These are phyloP conservation scores for Phylloscopus whistleri DNA, from an alignment of 2,113 vertebrate species.

Conservation along the genomic window DNA sequence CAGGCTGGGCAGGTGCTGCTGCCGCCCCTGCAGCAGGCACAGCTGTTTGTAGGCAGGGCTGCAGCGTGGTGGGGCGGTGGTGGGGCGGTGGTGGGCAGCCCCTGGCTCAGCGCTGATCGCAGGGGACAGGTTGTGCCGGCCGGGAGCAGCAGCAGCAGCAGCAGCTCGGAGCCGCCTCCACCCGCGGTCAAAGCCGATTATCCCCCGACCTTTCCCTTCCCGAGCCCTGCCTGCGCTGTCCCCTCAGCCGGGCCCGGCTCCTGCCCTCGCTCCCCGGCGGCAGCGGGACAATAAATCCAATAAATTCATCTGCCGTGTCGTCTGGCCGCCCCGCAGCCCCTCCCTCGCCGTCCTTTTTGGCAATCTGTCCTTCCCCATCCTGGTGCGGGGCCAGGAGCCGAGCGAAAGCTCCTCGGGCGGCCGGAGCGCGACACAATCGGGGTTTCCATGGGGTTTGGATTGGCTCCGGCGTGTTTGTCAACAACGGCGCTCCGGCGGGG, in stretches of 20 bases:
- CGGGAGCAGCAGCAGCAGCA: not conserved
- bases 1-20: fast-evolving
- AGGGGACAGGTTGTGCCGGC: not conserved
- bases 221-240: not conserved
- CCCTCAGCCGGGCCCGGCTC: not conserved
- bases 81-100: not conserved
- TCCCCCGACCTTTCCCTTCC: not conserved
- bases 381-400: conserved; percentile 18
- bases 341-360: conserved; percentile 5
- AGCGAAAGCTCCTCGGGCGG: conserved; percentile 16
- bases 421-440: not conserved
- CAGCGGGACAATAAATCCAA: not conserved
- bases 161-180: not conserved
- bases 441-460: not conserved
- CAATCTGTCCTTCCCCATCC: not conserved
- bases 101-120: fast-evolving
- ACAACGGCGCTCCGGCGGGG: not conserved
- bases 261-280: not conserved
- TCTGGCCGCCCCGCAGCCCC: not conserved
- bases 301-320: conserved; percentile 1
- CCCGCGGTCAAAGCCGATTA: not conserved
- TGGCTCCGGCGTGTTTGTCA: not conserved
- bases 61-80: fast-evolving
- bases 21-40: not conserved
- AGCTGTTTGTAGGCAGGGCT: fast-evolving